Evolutionary conservation across 2,113 vertebrate species (phyloP), one percentile per base, ranked within the genome.

Genomic region (Mungos mungo): DNA sequence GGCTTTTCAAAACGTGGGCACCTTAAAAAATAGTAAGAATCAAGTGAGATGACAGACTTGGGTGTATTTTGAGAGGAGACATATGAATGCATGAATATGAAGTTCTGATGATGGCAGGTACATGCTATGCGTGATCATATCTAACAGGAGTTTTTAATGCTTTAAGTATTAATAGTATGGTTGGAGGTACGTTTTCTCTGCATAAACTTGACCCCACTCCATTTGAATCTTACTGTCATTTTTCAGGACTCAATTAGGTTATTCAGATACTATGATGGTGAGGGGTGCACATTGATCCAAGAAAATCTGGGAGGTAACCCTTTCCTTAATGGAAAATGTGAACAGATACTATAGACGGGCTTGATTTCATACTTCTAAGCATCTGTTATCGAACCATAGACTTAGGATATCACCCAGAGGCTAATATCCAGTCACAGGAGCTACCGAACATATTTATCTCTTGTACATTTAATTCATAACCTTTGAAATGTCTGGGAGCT

Each of bases 401-500:
- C 50, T 77, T 93, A 82, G 45, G 45, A 96, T 31, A 82, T 97
- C 93, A 57, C 72, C 45, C 63, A 71, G 47, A 83, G 74, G 90
- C 90, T 93, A 85, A 88, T 89, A 97, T 38, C 33, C 41, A 84
- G 47, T 66, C 33, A 87, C 18, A 79, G 47, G 88, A 95, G 23
- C 54, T 83, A 10, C 31, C 66, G 57, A 95, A 95, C 82, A 29
- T 86, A 87, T 95, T 95, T 82, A 29, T 97, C 57, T 96, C 72
- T 87, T 0, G 0, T 80, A 66, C 63, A 60, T 82, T 98, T 91
- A 47, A 97, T 94, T 94, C 89, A 82, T 97, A 93, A 96, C 95
- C 86, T 97, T 97, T 95, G 41, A 97, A 97, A 96, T 96, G 83
- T 91, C 88, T 68, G 79, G 47, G 76, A 89, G 38, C 38, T 76